These are phyloP conservation scores for Metalampra italica DNA, from an alignment of 2,888 invertebrate genomes.

Conservation along the genomic window DNA sequence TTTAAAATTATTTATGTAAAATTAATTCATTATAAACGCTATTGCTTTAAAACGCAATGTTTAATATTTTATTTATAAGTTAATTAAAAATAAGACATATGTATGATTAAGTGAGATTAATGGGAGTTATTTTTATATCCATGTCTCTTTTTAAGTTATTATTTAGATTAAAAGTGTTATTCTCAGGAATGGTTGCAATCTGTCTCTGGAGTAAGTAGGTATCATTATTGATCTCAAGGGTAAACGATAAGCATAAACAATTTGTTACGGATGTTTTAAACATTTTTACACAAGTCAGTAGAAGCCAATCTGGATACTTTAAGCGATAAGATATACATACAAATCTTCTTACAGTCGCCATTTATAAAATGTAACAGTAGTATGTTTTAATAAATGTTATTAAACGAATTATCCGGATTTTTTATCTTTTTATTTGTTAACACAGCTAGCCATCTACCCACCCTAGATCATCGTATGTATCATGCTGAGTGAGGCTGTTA, in stretches of 20 bases:
- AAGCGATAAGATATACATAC: background rate
- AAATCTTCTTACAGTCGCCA: slow-evolving; percentile 11
- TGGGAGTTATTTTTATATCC: slow-evolving; percentile 68
- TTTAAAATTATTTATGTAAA: no score
- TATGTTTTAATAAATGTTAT: slow-evolving; percentile 68
- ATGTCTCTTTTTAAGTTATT: slow-evolving; percentile 22
- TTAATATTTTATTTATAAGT: background rate
- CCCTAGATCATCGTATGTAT: no score
- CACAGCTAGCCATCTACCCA: no score
- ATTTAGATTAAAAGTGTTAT: slow-evolving; percentile 18
- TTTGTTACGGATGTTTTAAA: slow-evolving; percentile 1
- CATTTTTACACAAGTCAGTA: slow-evolving; percentile 1
- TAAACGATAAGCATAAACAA: slow-evolving; percentile 6
- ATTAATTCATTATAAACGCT: no score
- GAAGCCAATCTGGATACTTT: slow-evolving; percentile 3
- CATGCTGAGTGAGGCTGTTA: no score
- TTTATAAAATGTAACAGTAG: slow-evolving; percentile 57
- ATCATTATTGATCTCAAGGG: slow-evolving; percentile 12
- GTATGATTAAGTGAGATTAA: slow-evolving; percentile 58
- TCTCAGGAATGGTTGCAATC: slow-evolving; percentile 14
- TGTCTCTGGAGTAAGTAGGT: slow-evolving; percentile 17
- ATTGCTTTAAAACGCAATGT: no score
- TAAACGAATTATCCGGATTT: slow-evolving; percentile 40
- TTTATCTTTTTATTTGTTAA: background rate
- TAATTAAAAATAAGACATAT: no score